These are phyloP conservation scores for Cathartes aura DNA, from an alignment of 2,113 vertebrate genomes.

Conservation along the genomic window DNA sequence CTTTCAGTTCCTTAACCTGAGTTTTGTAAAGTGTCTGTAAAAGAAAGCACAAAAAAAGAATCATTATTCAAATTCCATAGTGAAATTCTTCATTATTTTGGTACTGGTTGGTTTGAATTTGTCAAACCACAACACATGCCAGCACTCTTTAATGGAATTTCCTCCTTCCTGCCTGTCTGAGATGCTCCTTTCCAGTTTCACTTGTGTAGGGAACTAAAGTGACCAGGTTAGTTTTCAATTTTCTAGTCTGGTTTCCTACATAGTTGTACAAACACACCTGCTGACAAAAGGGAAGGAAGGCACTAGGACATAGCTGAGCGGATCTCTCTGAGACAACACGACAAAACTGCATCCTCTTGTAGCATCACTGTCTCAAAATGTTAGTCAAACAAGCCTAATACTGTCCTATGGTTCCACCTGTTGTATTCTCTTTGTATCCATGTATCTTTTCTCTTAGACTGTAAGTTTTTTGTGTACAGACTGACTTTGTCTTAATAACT, in stretches of 20 bases:
- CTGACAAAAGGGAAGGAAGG: not conserved
- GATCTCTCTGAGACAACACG: not conserved
- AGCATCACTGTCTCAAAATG: not conserved
- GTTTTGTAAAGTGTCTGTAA: constrained; percentile 99
- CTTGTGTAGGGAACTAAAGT: not conserved
- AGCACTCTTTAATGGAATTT: not conserved
- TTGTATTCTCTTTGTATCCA: not conserved
- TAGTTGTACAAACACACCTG: not conserved
- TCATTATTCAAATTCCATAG: not conserved
- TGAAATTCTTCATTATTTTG: not conserved
- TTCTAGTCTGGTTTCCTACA: not conserved
- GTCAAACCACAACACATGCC: not conserved
- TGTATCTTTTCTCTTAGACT: not conserved
- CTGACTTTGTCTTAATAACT: not conserved
- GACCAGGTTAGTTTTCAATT: not conserved
- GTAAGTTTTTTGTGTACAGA: not conserved
- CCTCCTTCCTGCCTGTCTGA: not conserved
- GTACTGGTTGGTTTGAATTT: not conserved
- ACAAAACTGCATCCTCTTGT: not conserved
- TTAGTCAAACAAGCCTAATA: not conserved
- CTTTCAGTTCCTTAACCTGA: constrained; percentile 98
- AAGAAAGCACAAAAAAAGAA: constrained; percentile 24
- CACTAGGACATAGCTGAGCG: not conserved
- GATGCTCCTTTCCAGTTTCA: not conserved
- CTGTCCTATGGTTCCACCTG: not conserved